Base-by-base conservation (phyloP, 2,113 vertebrate species). In the Blennius ocellaris region DNA sequence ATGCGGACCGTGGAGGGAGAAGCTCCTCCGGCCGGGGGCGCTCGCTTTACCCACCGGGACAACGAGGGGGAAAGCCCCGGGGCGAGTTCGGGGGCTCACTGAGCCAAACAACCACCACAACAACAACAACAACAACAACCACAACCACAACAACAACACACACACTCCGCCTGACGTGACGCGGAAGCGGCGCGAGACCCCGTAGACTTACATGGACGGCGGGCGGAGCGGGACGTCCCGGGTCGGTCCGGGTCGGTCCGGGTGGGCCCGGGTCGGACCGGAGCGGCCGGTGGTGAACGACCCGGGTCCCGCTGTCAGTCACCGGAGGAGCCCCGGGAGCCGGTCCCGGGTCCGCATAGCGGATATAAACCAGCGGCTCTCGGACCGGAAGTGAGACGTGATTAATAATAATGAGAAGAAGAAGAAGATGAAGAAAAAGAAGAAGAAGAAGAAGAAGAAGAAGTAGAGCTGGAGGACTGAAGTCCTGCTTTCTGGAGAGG, bases 151-250 rank as follows among this genome's bases (percentile, higher is more conserved):
- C 21, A 30, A 30, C 21, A 30, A 30, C 21, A 30, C 21, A 30
- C 21, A 15, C 21, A 30, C 21, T 30, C 21, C 21, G 4, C 21
- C 21, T 30, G 2, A 30, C 21, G 3, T 17, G 14, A 15, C 0
- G 12, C 11, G 5, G 2, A 9, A 6, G 11, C 11, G 45, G 10
- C 41, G 12, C 68, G 41, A 50, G 55, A 5, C 11, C 63, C 43
- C 60, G 0, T 15, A 1, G 8, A 84, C 85, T 87, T 61, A 87
- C 85, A 87, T 87, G 1, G 38, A 2, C 45, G 40, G 57, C 44
- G 15, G 75, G 51, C 63, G 1, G 5, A 17, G 68, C n/a, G 1
- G 48, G n/a, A 21, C 6, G 49, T 61, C 6, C 60, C 48, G 51
- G 36, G 5, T 7, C 12, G 5, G 45, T n/a, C n/a, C n/a, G 17